Conservation (phyloP, 2,113 vertebrate species). For the Aphelocoma coerulescens region DNA sequence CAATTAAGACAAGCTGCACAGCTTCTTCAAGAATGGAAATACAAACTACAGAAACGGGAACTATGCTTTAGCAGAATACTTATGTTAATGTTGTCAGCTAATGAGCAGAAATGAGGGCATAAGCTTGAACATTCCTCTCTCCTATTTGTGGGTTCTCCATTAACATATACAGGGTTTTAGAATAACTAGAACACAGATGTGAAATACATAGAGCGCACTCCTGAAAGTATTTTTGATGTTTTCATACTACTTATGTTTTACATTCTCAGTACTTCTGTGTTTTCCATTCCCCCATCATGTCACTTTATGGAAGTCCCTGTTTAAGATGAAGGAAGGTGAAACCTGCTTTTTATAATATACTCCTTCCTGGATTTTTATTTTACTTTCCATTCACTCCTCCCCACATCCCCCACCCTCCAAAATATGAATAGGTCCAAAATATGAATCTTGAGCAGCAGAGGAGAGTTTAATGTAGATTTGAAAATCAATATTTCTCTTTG, state of each 20-base stretch:
- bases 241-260: neutral
- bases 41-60: neutral
- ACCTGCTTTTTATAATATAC: neutral
- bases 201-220: neutral
- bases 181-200: neutral
- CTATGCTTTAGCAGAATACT: neutral
- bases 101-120: neutral
- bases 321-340: neutral
- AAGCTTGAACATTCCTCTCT: neutral
- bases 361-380: neutral
- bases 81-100: neutral
- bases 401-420: accelerated
- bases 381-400: neutral
- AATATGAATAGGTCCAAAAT: neutral
- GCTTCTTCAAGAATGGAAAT: neutral
- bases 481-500: neutral
- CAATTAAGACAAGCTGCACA: neutral
- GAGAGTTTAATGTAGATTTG: neutral
- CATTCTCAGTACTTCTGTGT: neutral
- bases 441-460: neutral
- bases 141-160: neutral
- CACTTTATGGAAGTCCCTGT: neutral
- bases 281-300: neutral
- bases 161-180: neutral
- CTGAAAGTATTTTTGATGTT: neutral